Evolutionary conservation across 2,888 invertebrate genomes (phyloP).

Genomic region (Aphelenchoides bicaudatus): DNA sequence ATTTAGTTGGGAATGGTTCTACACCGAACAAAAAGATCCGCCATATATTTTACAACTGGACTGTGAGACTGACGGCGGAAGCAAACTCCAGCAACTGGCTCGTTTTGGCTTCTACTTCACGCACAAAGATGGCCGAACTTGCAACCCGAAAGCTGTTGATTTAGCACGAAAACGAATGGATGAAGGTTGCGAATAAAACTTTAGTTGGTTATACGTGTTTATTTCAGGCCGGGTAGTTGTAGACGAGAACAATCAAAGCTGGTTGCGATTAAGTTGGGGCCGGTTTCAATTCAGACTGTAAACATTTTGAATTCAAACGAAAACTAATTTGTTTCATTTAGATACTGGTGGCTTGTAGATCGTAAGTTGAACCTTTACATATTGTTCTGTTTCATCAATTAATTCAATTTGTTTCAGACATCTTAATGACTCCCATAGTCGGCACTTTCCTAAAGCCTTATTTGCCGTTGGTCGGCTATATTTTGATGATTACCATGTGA

Average conservation of each 20-base stretch:
- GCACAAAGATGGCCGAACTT: conserved; percentile 50
- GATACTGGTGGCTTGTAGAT: conserved; percentile 58
- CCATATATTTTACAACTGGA: conserved; percentile 58
- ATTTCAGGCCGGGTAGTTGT: too few species aligned
- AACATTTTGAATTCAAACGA: too few species aligned
- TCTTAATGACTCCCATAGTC: conserved; percentile 48
- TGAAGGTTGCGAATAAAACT: too few species aligned
- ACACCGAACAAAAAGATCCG: conserved; percentile 54
- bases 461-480: conserved; percentile 54
- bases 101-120: conserved; percentile 58
- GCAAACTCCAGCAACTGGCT: conserved; percentile 56
- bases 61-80: conserved; percentile 59
- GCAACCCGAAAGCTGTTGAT: conserved; percentile 45
- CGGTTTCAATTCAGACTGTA: conserved; percentile 46
- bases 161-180: conserved; percentile 50
- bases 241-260: conserved; percentile 41
- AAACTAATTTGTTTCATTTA: too few species aligned
- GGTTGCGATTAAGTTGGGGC: conserved; percentile 38
- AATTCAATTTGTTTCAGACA: too few species aligned
- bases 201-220: too few species aligned
- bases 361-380: too few species aligned
- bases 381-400: too few species aligned
- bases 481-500: conserved; percentile 58
- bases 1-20: conserved; percentile 62
- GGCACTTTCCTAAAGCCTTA: conserved; percentile 58